These are phyloP conservation scores for Muntiacus muntjak DNA, from an alignment of 2,113 vertebrate genomes.

Conservation along the genomic window DNA sequence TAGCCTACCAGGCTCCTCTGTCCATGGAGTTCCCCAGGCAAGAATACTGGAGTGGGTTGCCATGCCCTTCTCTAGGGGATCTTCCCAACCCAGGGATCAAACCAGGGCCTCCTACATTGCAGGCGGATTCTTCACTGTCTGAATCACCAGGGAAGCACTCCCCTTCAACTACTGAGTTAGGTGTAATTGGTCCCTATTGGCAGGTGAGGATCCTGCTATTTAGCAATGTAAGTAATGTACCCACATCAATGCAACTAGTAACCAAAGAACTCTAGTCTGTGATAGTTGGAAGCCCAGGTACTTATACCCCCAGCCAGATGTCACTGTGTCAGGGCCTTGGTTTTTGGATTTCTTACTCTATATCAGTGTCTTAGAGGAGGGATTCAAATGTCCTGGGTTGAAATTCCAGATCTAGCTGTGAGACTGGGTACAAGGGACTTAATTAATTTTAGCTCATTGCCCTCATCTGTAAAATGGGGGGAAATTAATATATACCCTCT, in stretches of 20 bases:
- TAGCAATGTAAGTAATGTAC: background rate
- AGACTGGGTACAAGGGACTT: background rate
- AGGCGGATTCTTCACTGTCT: background rate
- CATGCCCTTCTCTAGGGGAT: background rate
- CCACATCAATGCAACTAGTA: background rate
- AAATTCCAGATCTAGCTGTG: background rate
- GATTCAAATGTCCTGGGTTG: background rate
- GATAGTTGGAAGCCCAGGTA: background rate
- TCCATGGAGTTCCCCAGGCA: background rate
- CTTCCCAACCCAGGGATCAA: background rate
- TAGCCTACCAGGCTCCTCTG: background rate
- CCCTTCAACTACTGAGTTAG: background rate
- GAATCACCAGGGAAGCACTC: background rate
- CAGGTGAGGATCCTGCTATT: background rate
- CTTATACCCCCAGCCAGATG: rapidly evolving
- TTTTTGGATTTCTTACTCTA: background rate
- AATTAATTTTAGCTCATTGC: background rate
- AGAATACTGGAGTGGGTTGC: background rate
- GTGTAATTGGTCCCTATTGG: background rate
- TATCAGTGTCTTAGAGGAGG: background rate
- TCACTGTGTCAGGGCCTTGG: background rate
- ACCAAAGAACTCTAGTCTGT: background rate
- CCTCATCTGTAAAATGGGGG: background rate
- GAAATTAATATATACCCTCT: background rate
- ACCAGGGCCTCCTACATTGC: background rate